Evolutionary conservation across 2,113 vertebrate genomes (phyloP).

Genomic region (Bothrops jararaca): DNA sequence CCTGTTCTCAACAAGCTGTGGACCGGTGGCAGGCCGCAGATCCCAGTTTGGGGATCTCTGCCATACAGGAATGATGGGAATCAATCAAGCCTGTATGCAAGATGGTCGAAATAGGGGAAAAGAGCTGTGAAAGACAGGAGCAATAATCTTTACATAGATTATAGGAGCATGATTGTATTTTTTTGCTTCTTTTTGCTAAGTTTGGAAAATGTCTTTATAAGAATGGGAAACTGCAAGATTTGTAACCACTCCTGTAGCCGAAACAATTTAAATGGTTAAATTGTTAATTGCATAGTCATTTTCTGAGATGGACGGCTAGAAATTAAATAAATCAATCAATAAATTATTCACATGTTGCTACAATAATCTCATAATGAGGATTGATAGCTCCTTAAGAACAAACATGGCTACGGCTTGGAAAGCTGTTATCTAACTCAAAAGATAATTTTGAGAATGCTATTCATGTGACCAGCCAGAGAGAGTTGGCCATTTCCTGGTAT

Average conservation of each 20-base stretch:
- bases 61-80: background rate
- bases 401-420: background rate
- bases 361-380: background rate
- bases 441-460: background rate
- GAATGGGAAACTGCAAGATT: background rate
- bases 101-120: background rate
- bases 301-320: background rate
- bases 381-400: background rate
- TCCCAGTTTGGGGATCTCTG: no score
- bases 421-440: background rate
- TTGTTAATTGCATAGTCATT: background rate
- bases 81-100: background rate
- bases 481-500: constrained; percentile 1
- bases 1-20: no score
- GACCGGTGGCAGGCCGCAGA: no score
- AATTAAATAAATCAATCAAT: background rate
- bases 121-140: background rate
- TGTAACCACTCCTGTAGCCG: background rate
- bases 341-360: background rate
- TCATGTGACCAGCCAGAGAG: background rate
- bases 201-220: background rate
- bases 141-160: background rate
- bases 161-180: background rate
- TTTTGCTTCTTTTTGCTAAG: background rate
- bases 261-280: background rate